A percentile compares a stretch with the other conserved stretches of the same genome.
Evolutionary conservation across 2,797 vertebrate species (phyloP).

Genomic region (Crenuchus spilurus): DNA sequence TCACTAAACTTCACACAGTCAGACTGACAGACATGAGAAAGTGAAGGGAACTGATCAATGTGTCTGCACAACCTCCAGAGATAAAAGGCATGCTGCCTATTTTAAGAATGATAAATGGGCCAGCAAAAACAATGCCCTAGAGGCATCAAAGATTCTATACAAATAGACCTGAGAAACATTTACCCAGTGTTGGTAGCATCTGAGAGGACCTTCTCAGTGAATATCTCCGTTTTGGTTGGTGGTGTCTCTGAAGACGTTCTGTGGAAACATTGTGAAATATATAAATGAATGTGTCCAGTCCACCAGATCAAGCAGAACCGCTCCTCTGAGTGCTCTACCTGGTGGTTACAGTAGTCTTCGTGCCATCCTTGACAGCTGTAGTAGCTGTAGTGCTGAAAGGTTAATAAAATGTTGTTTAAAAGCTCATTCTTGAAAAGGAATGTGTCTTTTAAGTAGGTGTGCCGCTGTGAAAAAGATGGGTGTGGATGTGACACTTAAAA

Average conservation of each 20-base stretch:
- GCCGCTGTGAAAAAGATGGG: constrained; percentile 27
- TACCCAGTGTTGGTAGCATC: constrained; percentile 67
- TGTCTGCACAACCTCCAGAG: background rate
- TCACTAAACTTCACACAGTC: background rate
- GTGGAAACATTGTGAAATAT: constrained; percentile 2
- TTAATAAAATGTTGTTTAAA: constrained; percentile 8
- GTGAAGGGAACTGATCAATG: constrained; percentile 2
- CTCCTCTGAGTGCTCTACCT: too few species aligned
- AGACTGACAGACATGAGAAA: background rate
- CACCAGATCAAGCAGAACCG: too few species aligned
- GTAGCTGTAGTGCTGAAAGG: constrained; percentile 65
- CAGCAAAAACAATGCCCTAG: background rate
- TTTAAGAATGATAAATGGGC: background rate
- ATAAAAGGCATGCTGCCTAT: background rate
- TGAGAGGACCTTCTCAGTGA: constrained; percentile 65
- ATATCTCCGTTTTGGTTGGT: constrained; percentile 59
- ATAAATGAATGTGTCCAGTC: too few species aligned
- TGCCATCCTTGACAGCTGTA: constrained; percentile 58
- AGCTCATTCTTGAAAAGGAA: background rate
- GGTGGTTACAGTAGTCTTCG: constrained; percentile 66
- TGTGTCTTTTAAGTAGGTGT: constrained; percentile 15
- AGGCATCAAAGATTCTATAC: background rate
- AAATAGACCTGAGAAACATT: constrained; percentile 39
- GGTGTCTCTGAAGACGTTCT: constrained; percentile 64
- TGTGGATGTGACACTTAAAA: constrained; percentile 38